A percentile compares a stretch with the other conserved stretches of the same genome.
phyloP scores from a whole-genome alignment of 1,140 invertebrate genomes.

The Penaeus vannamei region DNA sequence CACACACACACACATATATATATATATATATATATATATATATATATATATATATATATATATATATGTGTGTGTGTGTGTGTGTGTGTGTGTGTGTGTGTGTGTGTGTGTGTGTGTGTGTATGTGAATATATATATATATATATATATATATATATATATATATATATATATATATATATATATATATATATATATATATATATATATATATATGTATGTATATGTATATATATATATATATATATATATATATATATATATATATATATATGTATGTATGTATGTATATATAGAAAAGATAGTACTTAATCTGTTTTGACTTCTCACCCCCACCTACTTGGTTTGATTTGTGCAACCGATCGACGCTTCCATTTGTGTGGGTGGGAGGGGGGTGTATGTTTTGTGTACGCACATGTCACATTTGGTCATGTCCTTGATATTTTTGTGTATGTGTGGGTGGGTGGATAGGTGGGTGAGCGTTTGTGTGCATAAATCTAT shows the following conservation, averaged over 20 bases:
- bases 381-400: too few relatives aligned
- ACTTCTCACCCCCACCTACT: too few relatives aligned
- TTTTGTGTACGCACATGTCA: too few relatives aligned
- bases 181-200: not conserved
- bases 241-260: not conserved
- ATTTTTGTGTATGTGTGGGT: too few relatives aligned
- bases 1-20: not conserved
- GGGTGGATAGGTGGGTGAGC: too few relatives aligned
- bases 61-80: not conserved
- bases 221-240: not conserved
- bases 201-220: not conserved
- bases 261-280: not conserved
- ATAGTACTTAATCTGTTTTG: too few relatives aligned
- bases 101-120: not conserved
- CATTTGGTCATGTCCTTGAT: too few relatives aligned
- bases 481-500: too few relatives aligned
- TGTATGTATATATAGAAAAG: not conserved
- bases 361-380: too few relatives aligned
- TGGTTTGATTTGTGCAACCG: too few relatives aligned
- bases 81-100: not conserved
- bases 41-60: not conserved
- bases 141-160: not conserved
- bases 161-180: constrained; percentile 1
- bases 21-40: not conserved
- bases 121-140: not conserved